Percentiles rank a stretch among this genome's conserved stretches.
phyloP scores from a whole-genome alignment of 1,140 invertebrate species.

The Platyscapa corneri region DNA sequence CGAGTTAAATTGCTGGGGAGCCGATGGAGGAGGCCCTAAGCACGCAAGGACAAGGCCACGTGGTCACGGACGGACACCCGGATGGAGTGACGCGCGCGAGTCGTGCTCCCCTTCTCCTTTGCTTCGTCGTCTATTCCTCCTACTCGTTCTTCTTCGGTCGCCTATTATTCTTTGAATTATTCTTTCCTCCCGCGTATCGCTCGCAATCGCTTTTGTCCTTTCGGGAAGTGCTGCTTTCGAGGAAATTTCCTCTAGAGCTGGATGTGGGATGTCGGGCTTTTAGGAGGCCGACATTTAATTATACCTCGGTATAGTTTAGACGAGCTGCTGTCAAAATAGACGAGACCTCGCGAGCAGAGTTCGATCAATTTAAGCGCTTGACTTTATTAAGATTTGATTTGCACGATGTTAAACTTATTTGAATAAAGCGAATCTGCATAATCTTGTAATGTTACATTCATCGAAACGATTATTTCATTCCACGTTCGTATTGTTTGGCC shows the following conservation, averaged over 20 bases:
- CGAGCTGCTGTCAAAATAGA: too few species aligned
- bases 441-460: too few species aligned
- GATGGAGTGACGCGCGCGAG: constrained; percentile 21
- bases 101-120: constrained; percentile 19
- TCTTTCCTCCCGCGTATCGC: not conserved
- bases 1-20: not conserved
- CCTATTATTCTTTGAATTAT: not conserved
- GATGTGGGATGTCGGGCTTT: too few species aligned
- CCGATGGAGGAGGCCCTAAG: not conserved
- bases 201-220: not conserved
- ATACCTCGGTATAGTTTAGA: too few species aligned
- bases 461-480: not conserved
- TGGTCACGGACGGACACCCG: constrained; percentile 40
- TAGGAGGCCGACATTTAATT: too few species aligned
- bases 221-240: not conserved
- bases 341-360: too few species aligned
- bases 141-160: not conserved
- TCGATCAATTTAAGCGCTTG: too few species aligned
- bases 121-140: not conserved
- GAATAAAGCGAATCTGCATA: not conserved
- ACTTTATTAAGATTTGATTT: not conserved
- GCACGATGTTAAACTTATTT: not conserved
- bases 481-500: too few species aligned
- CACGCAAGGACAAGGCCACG: constrained; percentile 47
- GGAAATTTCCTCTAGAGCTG: not conserved